Evolutionary conservation across 2,888 invertebrate species (phyloP), one percentile per base, ranked within the genome.

Genomic region (Eristalis tenax): DNA sequence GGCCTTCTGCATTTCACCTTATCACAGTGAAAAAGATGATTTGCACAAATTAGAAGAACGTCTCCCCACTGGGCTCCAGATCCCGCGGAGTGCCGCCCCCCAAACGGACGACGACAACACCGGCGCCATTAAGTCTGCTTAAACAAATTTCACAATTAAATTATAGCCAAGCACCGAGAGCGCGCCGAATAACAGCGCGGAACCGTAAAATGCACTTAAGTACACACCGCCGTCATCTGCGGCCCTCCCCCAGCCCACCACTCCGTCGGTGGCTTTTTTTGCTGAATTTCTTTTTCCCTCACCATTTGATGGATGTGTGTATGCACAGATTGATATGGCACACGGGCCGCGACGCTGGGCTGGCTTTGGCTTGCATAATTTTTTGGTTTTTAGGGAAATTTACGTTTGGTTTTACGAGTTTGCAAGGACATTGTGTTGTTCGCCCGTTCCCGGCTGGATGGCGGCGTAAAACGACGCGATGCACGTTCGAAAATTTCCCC

Each of bases 31-130:
- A 64, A 76, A 63, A 63, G 61, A 59, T 69, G 61, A 77, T 69
- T 77, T 77, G 35, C 77, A 77, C 63, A 69, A 63, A 77, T 69
- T 77, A 69, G 18, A 6, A 61, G 63, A 35, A 69, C 50, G 75
- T 59, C 59, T 8, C 26, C 23, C 2, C 35, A 10, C 8, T 4
- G 10, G 8, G 35, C 4, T 2, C 8, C 8, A 35, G 35, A 35
- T 35, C 35, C 35, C 18, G 18, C 43, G 5, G n/a, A 13, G 13
- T 2, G 2, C 26, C 26, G 1, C 26, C 26, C 2, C 26, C 26
- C 26, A 26, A 26, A 1, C 26, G 26, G 26, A 2, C 43, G 43
- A 3, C n/a, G 15, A 15, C 40, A 40, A 15, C 43, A 11, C 38
- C 43, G 13, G n/a, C 18, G 43, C 43, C 43, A 18, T 50, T 50